These are phyloP conservation scores for Pampus argenteus DNA, from an alignment of 2,797 vertebrate species.

Conservation along the genomic window DNA sequence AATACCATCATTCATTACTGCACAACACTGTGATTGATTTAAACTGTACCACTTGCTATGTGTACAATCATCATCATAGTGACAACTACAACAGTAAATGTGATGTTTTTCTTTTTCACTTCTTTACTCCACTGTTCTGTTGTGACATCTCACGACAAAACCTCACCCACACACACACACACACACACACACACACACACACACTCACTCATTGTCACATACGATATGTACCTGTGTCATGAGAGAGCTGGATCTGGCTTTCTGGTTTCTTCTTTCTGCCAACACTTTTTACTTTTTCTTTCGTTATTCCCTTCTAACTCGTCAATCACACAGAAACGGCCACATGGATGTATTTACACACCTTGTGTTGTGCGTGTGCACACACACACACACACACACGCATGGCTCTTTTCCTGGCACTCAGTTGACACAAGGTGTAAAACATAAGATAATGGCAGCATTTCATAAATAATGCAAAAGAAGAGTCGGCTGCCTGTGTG, in stretches of 20 bases:
- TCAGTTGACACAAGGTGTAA: conserved; percentile 68
- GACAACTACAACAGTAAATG: conserved; percentile 1
- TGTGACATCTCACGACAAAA: neutral
- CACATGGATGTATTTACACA: conserved; percentile 1
- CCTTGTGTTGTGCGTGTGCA: neutral
- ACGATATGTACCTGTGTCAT: no score
- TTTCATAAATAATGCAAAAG: conserved; percentile 82
- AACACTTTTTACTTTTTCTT: conserved; percentile 5
- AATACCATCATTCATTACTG: no score
- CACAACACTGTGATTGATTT: no score
- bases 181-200: conserved; percentile 26
- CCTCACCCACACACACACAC: conserved; percentile 24
- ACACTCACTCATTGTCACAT: conserved; percentile 20
- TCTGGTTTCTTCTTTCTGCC: conserved; percentile 4
- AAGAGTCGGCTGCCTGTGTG: conserved; percentile 34
- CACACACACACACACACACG: no score
- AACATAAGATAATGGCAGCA: conserved; percentile 76
- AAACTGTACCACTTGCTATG: no score
- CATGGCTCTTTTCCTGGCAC: conserved; percentile 44
- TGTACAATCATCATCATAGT: no score
- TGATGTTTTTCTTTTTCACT: conserved; percentile 1
- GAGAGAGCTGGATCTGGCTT: neutral
- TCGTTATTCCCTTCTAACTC: conserved; percentile 4
- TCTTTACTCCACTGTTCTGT: neutral
- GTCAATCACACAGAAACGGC: neutral